These are phyloP conservation scores for Anolis sagrei DNA, from an alignment of 2,113 vertebrate genomes.

Conservation along the genomic window DNA sequence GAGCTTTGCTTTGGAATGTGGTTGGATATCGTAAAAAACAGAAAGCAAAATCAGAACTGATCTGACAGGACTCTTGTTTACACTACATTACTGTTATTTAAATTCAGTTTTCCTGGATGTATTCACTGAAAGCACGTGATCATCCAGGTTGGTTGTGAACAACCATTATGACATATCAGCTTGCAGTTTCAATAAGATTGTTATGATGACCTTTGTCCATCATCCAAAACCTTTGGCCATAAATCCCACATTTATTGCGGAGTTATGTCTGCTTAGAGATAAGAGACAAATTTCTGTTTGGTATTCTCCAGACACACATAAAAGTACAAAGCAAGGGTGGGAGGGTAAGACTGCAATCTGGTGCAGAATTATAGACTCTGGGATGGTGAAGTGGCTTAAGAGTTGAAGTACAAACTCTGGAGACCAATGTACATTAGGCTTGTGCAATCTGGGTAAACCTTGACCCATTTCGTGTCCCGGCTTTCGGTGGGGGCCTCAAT, in stretches of 20 bases:
- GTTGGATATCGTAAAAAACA: too few relatives aligned
- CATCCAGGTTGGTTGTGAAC: neutral
- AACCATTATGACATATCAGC: neutral
- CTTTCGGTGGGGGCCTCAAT: too few relatives aligned
- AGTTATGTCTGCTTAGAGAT: neutral
- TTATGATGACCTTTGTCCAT: neutral
- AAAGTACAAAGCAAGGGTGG: neutral
- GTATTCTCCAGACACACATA: neutral
- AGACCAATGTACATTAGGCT: too few relatives aligned
- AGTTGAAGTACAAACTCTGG: too few relatives aligned
- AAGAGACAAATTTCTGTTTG: neutral
- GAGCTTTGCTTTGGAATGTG: too few relatives aligned
- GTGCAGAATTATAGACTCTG: too few relatives aligned
- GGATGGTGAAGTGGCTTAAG: too few relatives aligned
- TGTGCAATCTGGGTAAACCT: too few relatives aligned
- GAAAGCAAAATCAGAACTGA: too few relatives aligned
- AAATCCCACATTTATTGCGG: neutral
- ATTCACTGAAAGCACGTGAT: neutral
- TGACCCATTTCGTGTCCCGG: too few relatives aligned
- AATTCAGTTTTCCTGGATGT: neutral
- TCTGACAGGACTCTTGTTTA: too few relatives aligned
- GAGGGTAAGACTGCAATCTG: neutral
- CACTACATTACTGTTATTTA: neutral
- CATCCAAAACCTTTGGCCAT: neutral
- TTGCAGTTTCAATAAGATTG: neutral